Percentiles rank a stretch among this genome's conserved stretches.
Evolutionary conservation across 92 coral and sea anemone genomes (phyloP).

Genomic region (Galaxea fascicularis): DNA sequence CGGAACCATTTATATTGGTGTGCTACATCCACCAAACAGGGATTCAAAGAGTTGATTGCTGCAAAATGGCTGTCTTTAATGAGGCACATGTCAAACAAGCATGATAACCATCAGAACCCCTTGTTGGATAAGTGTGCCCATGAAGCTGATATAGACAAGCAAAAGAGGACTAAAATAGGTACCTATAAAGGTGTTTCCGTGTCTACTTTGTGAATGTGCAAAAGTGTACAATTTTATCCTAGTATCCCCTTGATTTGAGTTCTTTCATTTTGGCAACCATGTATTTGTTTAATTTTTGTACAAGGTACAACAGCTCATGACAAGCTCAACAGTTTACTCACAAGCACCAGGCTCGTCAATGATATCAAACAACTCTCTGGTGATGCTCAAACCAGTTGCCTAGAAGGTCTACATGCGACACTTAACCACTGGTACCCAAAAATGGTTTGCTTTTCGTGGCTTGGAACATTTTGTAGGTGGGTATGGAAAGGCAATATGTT

Average conservation of each 20-base stretch:
- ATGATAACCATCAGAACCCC: slow-evolving; percentile 69
- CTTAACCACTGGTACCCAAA: slow-evolving; percentile 85
- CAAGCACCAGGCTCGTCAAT: slow-evolving; percentile 1
- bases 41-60: slow-evolving; percentile 60
- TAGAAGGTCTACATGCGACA: slow-evolving; percentile 76
- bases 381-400: slow-evolving; percentile 78
- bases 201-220: slow-evolving; percentile 14
- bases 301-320: slow-evolving; percentile 10
- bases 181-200: slow-evolving; percentile 1
- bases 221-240: background rate
- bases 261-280: slow-evolving; percentile 9
- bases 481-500: background rate
- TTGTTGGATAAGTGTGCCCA: slow-evolving; percentile 64
- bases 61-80: slow-evolving; percentile 81
- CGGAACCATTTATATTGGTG: slow-evolving; percentile 71
- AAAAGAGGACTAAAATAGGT: slow-evolving; percentile 75
- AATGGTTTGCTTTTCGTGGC: slow-evolving; percentile 67
- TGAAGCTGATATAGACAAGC: slow-evolving; percentile 55
- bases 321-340: slow-evolving; percentile 17
- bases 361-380: slow-evolving; percentile 72
- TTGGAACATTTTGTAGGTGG: slow-evolving; percentile 18
- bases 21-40: slow-evolving; percentile 67
- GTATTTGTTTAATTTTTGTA: slow-evolving; percentile 5
- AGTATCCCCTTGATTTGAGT: slow-evolving; percentile 11
- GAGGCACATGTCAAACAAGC: slow-evolving; percentile 71